Conservation (phyloP, 2,888 invertebrate species). For the Rambutsinella grinnellia region DNA sequence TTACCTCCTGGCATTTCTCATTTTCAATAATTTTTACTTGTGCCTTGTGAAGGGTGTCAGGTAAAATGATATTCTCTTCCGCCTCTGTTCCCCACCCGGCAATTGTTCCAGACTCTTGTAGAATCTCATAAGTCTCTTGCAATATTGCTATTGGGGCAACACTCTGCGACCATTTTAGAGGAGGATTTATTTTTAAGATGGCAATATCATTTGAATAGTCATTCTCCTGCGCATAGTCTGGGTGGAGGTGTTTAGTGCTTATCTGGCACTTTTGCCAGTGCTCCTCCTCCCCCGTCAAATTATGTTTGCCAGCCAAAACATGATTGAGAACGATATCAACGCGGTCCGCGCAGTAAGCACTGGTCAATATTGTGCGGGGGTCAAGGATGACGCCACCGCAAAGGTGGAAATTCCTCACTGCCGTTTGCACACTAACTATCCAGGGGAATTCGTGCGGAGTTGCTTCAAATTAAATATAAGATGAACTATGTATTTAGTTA, state of each 20-base stretch:
- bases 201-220: conserved; percentile 51
- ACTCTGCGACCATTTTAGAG: conserved; percentile 10
- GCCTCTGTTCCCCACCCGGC: conserved; percentile 41
- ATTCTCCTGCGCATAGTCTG: conserved; percentile 25
- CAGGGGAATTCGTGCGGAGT: conserved; percentile 41
- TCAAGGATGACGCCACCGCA: conserved; percentile 41
- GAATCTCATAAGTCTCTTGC: not conserved
- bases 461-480: conserved; percentile 18
- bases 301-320: conserved; percentile 34
- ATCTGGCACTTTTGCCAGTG: conserved; percentile 13
- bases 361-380: conserved; percentile 18
- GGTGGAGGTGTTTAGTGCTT: conserved; percentile 26
- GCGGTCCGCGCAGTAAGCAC: conserved; percentile 27
- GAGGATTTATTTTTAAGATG: conserved; percentile 24
- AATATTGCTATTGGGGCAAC: conserved; percentile 20
- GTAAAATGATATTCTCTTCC: conserved; percentile 17
- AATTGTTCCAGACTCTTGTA: conserved; percentile 23
- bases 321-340: not conserved
- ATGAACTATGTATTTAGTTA: no score
- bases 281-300: conserved; percentile 4
- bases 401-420: conserved; percentile 4
- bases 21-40: conserved; percentile 13
- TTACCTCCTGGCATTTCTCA: conserved; percentile 8
- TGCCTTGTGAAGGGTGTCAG: conserved; percentile 27
- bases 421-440: conserved; percentile 26